Evolutionary conservation across 1,140 invertebrate species (phyloP).

Genomic region (Aphidius gifuensis): DNA sequence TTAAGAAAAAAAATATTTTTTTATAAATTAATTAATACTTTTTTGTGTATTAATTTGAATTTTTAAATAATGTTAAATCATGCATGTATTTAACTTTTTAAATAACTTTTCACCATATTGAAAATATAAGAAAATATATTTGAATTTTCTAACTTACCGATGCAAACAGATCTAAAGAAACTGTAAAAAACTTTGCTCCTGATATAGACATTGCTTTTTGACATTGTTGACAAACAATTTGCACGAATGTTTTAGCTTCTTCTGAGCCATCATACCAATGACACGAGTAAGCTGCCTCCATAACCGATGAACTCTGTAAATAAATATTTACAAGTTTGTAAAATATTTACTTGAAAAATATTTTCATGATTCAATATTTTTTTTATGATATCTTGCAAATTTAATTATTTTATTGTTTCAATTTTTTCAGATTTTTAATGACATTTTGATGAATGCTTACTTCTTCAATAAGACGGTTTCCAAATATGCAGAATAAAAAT

Average conservation of each 20-base stretch:
- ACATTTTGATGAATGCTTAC: conserved; percentile 48
- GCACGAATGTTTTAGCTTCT: conserved; percentile 83
- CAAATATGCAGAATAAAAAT: conserved; percentile 81
- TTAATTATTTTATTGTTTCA: too few species aligned
- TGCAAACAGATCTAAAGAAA: conserved; percentile 80
- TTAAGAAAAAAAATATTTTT: background rate
- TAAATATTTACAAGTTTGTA: conserved; percentile 8
- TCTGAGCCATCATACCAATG: conserved; percentile 86
- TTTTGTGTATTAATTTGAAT: conserved; percentile 4
- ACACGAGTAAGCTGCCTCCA: conserved; percentile 84
- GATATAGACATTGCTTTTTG: conserved; percentile 84
- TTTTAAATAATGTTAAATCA: background rate
- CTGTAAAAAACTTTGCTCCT: conserved; percentile 83
- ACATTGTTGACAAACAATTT: conserved; percentile 86
- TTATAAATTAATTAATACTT: conserved; percentile 18
- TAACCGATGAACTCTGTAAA: conserved; percentile 76
- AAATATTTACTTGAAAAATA: conserved; percentile 3
- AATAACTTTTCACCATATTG: too few species aligned
- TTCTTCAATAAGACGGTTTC: conserved; percentile 81
- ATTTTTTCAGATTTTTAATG: conserved; percentile 6
- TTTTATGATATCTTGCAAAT: background rate
- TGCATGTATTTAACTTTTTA: conserved; percentile 4
- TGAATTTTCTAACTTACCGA: conserved; percentile 61
- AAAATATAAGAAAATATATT: too few species aligned
- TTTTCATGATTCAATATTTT: background rate